Percentiles rank a stretch among this genome's conserved stretches.
These are phyloP conservation scores for Bombylius discolor DNA, from an alignment of 2,888 invertebrate species.

Conservation along the genomic window DNA sequence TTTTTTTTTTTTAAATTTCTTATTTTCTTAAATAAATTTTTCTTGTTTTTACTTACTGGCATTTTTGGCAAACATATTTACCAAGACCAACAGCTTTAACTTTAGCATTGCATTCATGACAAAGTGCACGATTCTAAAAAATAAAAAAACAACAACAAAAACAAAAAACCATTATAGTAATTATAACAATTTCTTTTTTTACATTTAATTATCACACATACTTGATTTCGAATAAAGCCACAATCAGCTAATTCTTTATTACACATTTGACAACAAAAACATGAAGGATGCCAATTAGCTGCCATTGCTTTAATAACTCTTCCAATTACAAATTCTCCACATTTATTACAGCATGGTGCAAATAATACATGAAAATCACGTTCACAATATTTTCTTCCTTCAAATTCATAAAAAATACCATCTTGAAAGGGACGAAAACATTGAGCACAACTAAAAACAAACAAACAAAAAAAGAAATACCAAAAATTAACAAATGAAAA, in stretches of 20 bases:
- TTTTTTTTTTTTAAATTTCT: background rate
- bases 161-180: background rate
- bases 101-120: conserved; percentile 91
- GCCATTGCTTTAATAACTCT: conserved; percentile 99
- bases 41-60: conserved; percentile 62
- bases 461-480: background rate
- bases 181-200: too few relatives aligned
- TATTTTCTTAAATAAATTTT: background rate
- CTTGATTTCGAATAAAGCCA: conserved; percentile 89
- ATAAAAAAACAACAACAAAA: background rate
- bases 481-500: background rate
- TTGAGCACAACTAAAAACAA: conserved; percentile 75
- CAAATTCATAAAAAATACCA: conserved; percentile 97
- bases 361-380: conserved; percentile 96
- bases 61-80: conserved; percentile 95
- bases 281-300: conserved; percentile 95
- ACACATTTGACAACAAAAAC: conserved; percentile 95
- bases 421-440: conserved; percentile 97
- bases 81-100: conserved; percentile 91
- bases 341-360: conserved; percentile 83
- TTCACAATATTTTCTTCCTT: conserved; percentile 97
- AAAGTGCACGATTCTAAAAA: conserved; percentile 53
- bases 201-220: conserved; percentile 23
- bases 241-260: conserved; percentile 83
- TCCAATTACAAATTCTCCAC: conserved; percentile 91